A percentile compares a stretch with the other conserved stretches of the same genome.
phyloP scores from a whole-genome alignment of 2,113 vertebrate genomes.

The Etia nguti region DNA sequence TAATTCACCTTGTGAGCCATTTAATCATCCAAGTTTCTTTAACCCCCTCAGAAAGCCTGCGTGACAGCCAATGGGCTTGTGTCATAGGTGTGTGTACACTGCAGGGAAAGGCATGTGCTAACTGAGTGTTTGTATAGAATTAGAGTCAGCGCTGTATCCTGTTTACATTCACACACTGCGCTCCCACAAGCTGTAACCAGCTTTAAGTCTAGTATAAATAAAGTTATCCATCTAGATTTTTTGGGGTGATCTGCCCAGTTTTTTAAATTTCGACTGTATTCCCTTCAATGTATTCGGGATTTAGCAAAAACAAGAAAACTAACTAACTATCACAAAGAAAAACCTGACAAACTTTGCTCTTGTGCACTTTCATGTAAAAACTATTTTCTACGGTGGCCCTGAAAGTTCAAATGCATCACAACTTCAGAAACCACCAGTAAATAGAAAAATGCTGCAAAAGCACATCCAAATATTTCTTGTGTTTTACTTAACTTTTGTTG shows the following conservation, averaged over 20 bases:
- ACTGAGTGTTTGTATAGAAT: slow-evolving; percentile 43
- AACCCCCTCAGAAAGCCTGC: neutral
- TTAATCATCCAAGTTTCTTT: slow-evolving; percentile 34
- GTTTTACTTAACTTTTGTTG: neutral
- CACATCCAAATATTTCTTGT: neutral
- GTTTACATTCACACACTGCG: slow-evolving; percentile 36
- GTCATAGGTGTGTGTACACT: slow-evolving; percentile 46
- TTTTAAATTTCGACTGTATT: neutral
- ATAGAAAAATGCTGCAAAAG: neutral
- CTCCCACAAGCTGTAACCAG: neutral
- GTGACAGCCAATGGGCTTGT: neutral
- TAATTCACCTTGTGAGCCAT: slow-evolving; percentile 40
- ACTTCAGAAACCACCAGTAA: accelerated
- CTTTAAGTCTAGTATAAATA: neutral
- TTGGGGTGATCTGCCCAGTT: neutral
- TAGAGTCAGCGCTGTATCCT: slow-evolving; percentile 17
- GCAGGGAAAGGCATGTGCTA: slow-evolving; percentile 38
- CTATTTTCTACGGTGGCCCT: neutral
- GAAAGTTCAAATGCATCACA: neutral
- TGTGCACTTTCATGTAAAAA: neutral
- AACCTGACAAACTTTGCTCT: neutral
- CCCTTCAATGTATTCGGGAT: neutral
- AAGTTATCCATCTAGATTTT: neutral
- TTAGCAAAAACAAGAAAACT: neutral
- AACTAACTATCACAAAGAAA: accelerated